Evolutionary conservation across 2,888 invertebrate genomes (phyloP).

Genomic region (Apotomis capreana): DNA sequence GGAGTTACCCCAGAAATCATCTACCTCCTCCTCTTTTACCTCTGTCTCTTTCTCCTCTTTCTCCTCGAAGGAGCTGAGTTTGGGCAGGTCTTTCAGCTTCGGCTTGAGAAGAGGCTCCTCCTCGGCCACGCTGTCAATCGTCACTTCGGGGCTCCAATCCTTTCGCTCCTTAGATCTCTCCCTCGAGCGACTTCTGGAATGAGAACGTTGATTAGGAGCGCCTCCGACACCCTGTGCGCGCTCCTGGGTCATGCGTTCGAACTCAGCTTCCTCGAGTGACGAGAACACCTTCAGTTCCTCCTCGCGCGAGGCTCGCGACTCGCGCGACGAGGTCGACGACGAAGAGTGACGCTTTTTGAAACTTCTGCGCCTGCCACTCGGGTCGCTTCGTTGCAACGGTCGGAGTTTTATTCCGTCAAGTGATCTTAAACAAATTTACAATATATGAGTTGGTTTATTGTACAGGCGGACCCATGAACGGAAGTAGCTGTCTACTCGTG

Average conservation of each 20-base stretch:
- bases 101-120: constrained; percentile 50
- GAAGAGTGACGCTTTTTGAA: constrained; percentile 85
- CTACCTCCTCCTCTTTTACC: constrained; percentile 69
- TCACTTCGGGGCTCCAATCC: constrained; percentile 65
- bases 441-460: constrained; percentile 72
- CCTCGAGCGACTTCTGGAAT: constrained; percentile 82
- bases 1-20: constrained; percentile 77
- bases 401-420: constrained; percentile 86
- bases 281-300: constrained; percentile 86
- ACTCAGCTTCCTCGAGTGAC: constrained; percentile 85
- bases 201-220: constrained; percentile 80
- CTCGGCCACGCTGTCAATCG: constrained; percentile 60
- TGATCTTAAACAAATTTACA: constrained; percentile 82
- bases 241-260: constrained; percentile 68
- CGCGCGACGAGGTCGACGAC: constrained; percentile 84
- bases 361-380: constrained; percentile 84
- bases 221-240: constrained; percentile 63
- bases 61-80: constrained; percentile 75
- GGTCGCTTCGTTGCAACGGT: constrained; percentile 84
- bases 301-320: constrained; percentile 85
- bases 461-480: constrained; percentile 64
- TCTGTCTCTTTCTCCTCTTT: constrained; percentile 65
- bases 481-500: constrained; percentile 61
- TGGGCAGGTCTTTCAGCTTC: constrained; percentile 61
- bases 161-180: constrained; percentile 67